Evolutionary conservation across 2,113 vertebrate genomes (phyloP), one percentile per base, ranked within the genome.

Genomic region (Calyptomena viridis): DNA sequence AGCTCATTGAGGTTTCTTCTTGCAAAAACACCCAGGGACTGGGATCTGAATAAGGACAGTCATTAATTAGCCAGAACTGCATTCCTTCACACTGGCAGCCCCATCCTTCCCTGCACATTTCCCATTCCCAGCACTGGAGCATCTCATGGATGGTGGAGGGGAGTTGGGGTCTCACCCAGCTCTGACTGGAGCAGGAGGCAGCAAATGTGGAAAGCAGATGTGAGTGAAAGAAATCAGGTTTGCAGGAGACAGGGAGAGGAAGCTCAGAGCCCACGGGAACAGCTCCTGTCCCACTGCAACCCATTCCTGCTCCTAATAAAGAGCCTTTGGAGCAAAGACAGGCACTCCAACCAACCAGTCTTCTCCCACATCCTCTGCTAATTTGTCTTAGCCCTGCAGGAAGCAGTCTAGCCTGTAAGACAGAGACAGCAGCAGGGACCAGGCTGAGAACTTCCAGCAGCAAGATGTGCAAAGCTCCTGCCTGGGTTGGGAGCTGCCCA

Each of bases 201-300:
- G 83, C 63, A 53, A 69, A 95, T 44, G 47, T 56, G 81, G 74
- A 78, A 93, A 94, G 75, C 94, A 96, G 94, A 90, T 80, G 93
- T 0, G 2, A 64, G 64, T 0, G 17, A 58, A 87, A 74, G 77
- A 84, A 89, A 77, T 75, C 0, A 2, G 81, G 81, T 82, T 94
- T 72, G 69, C 92, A 93, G 87, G 42, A 77, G 89, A 40, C 25
- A 2, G 20, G 91, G 79, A 23, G 4, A 75, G 69, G 87, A 84
- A 91, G 44, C 44, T 0, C 5, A 0, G 55, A 66, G 78, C 74
- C 90, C 3, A 3, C 2, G 0, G 85, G 84, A 95, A 4, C 90
- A 60, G 85, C 94, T 95, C 90, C 88, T 94, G 90, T 6, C 74
- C 66, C 2, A 1, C 62, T 4, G 15, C 20, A 5, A 60, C 31